A percentile compares a stretch with the other conserved stretches of the same genome.
phyloP scores from a whole-genome alignment of 1,140 invertebrate genomes.

The Neodiprion lecontei region DNA sequence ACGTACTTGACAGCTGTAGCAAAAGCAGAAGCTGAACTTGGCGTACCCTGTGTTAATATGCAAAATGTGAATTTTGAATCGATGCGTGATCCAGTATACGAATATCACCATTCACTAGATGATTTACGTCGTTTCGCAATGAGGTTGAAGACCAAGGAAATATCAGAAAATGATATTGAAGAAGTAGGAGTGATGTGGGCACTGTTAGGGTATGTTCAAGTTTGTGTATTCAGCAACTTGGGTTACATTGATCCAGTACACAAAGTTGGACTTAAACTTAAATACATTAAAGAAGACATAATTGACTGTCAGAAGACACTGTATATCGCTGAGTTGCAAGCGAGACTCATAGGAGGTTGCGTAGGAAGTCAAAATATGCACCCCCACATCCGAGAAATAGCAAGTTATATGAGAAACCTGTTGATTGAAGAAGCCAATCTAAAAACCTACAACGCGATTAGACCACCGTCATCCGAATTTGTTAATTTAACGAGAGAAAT shows the following conservation, averaged over 20 bases:
- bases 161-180: slow-evolving; percentile 19
- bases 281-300: slow-evolving; percentile 72
- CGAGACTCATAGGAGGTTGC: slow-evolving; percentile 34
- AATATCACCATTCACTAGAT: slow-evolving; percentile 33
- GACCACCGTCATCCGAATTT: slow-evolving; percentile 66
- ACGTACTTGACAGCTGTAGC: slow-evolving; percentile 39
- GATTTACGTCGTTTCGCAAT: slow-evolving; percentile 25
- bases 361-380: slow-evolving; percentile 21
- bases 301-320: slow-evolving; percentile 42
- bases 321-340: slow-evolving; percentile 40
- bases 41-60: slow-evolving; percentile 9
- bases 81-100: not conserved
- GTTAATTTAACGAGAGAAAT: slow-evolving; percentile 53
- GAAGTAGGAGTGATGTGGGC: slow-evolving; percentile 52
- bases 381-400: slow-evolving; percentile 32
- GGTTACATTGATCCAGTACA: slow-evolving; percentile 75
- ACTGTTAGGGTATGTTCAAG: slow-evolving; percentile 53
- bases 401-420: slow-evolving; percentile 35
- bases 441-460: slow-evolving; percentile 52
- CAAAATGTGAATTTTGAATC: not conserved
- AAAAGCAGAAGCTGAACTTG: slow-evolving; percentile 26
- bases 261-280: slow-evolving; percentile 72
- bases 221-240: slow-evolving; percentile 56
- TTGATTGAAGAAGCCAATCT: slow-evolving; percentile 34
- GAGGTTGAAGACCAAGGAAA: not conserved